Percentiles rank a stretch among this genome's conserved stretches.
These are phyloP conservation scores for Stenchaetothrips biformis DNA, from an alignment of 2,888 invertebrate genomes.

Conservation along the genomic window DNA sequence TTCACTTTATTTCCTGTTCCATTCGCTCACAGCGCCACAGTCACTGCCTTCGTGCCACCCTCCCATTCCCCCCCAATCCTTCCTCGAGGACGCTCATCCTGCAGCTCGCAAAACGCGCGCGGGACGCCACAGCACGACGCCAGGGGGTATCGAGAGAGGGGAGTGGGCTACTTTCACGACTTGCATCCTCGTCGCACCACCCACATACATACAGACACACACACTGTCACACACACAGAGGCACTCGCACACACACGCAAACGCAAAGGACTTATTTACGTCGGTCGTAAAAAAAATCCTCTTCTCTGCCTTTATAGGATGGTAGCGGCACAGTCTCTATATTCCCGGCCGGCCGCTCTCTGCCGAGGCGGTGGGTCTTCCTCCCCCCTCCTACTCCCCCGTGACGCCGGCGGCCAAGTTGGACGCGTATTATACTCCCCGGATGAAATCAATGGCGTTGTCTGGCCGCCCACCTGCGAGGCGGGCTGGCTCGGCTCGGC, in stretches of 20 bases:
- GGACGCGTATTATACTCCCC: neutral
- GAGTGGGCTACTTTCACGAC: too few relatives aligned
- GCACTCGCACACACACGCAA: neutral
- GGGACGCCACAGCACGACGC: too few relatives aligned
- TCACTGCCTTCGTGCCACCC: neutral
- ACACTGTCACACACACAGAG: neutral
- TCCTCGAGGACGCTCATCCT: neutral
- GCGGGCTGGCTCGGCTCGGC: too few relatives aligned
- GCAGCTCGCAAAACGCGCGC: neutral
- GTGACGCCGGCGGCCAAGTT: neutral
- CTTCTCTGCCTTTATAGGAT: neutral
- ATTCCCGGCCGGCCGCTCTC: neutral
- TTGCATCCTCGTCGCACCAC: neutral
- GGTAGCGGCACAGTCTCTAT: neutral
- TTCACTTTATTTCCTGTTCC: constrained; percentile 21
- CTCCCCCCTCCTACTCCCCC: neutral
- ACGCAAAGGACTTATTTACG: neutral
- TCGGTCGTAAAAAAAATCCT: neutral
- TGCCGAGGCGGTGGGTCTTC: neutral
- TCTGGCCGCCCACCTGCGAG: neutral
- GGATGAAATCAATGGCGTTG: neutral
- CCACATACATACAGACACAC: neutral
- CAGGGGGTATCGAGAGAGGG: too few relatives aligned
- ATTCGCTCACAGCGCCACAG: neutral
- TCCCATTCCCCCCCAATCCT: neutral